phyloP scores from a whole-genome alignment of 1,140 invertebrate species.

The Saccostrea glomerata region DNA sequence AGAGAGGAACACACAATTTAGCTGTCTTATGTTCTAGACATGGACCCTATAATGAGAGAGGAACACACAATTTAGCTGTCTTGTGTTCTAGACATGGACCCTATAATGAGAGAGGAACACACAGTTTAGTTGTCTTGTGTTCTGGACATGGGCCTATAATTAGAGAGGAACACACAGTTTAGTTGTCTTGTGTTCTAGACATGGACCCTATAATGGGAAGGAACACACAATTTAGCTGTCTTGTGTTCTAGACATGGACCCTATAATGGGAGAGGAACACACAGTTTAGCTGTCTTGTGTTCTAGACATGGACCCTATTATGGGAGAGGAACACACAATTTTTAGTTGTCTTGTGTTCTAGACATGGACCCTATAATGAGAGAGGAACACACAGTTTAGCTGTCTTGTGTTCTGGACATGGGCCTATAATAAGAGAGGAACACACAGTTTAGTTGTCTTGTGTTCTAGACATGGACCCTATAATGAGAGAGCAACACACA shows the following conservation, averaged over 20 bases:
- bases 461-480: constrained; percentile 51
- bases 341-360: no score
- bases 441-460: constrained; percentile 54
- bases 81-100: no score
- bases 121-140: constrained; percentile 52
- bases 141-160: constrained; percentile 48
- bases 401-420: no score
- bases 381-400: no score
- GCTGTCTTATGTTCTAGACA: no score
- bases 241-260: constrained; percentile 48
- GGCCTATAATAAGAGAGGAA: not conserved
- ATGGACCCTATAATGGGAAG: not conserved
- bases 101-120: constrained; percentile 38
- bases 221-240: constrained; percentile 6
- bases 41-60: no score
- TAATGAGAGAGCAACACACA: not conserved
- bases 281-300: not conserved
- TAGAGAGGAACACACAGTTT: no score
- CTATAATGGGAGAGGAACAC: constrained; percentile 5
- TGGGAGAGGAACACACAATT: no score
- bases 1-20: no score
- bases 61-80: no score
- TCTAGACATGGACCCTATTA: not conserved
- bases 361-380: no score
- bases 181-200: not conserved